Evolutionary conservation across 2,888 invertebrate genomes (phyloP).

Genomic region (Dyspetes luteomarginatus): DNA sequence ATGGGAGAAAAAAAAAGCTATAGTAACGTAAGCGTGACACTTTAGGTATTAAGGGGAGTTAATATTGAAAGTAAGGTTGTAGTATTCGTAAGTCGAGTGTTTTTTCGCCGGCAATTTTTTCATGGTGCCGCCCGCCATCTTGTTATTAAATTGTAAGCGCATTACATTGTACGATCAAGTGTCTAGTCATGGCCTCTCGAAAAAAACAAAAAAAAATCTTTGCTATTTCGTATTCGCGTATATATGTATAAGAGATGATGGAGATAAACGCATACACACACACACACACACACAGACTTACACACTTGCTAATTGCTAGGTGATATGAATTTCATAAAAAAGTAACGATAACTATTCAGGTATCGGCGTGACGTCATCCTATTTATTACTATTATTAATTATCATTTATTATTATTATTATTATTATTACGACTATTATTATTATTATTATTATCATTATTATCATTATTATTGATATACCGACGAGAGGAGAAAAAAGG

Average conservation of each 20-base stretch:
- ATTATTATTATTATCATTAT: slow-evolving; percentile 64
- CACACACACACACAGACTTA: no score
- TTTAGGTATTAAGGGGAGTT: slow-evolving; percentile 63
- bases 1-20: slow-evolving; percentile 54
- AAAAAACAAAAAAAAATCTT: slow-evolving; percentile 70
- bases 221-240: slow-evolving; percentile 76
- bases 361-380: slow-evolving; percentile 72
- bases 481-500: slow-evolving; percentile 11
- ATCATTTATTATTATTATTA: slow-evolving; percentile 63
- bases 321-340: slow-evolving; percentile 60
- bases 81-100: slow-evolving; percentile 77
- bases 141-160: slow-evolving; percentile 82
- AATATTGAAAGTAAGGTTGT: slow-evolving; percentile 78
- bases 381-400: slow-evolving; percentile 65
- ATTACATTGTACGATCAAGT: slow-evolving; percentile 79
- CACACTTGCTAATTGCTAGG: slow-evolving; percentile 61
- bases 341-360: slow-evolving; percentile 44
- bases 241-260: slow-evolving; percentile 42
- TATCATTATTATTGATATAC: slow-evolving; percentile 62
- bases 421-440: slow-evolving; percentile 68
- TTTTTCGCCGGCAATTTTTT: slow-evolving; percentile 80
- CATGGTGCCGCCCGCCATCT: slow-evolving; percentile 82
- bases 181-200: slow-evolving; percentile 83
- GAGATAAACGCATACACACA: slow-evolving; percentile 12
- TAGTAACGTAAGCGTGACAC: slow-evolving; percentile 34